Evolutionary conservation across 1,140 invertebrate genomes (phyloP), one percentile per base, ranked within the genome.

Genomic region (Thaumetopoea pityocampa): DNA sequence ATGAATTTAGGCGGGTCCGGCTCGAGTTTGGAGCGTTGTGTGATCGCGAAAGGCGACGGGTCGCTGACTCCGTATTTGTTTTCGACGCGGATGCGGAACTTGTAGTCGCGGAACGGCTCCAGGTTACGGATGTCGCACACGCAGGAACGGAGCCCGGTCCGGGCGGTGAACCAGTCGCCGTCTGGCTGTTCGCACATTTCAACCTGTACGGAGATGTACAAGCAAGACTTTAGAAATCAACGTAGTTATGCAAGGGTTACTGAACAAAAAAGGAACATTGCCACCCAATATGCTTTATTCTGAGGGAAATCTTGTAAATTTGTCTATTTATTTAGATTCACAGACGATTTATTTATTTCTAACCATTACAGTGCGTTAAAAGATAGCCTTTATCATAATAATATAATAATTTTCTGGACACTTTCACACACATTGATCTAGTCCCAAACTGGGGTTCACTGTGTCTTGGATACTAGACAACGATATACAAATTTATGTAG

Each of bases 41-140:
- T 96, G 34, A 92, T 88, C 0, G 92, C 92, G 67, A 90, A 95
- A 3, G 95, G 95, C 16, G 94, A 96, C 0, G 97, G 96, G 69
- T 98, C 96, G 73, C 95, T 97, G n/a, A 98, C 90, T n/a, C 96
- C 97, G 66, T 95, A 96, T 74, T 96, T 95, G 72, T 98, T 98
- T 67, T 98, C 96, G 1, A 98, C 96, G n/a, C 96, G 89, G 14
- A 98, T 89, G 26, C 96, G 87, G 86, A 98, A 98, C 68, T 93
- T 93, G 81, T 97, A 98, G 83, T 98, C 95, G 35, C 92, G 87
- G 83, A 94, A 93, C 0, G 95, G 95, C 58, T 94, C 91, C 19
- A 94, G 86, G 72, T 93, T 93, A 14, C 90, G 86, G 29, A 98
- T 92, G 61, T 96, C 94, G 66, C 94, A 96, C 10, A 90, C 89